Evolutionary conservation across 2,113 vertebrate species (phyloP).

Genomic region (Halcyon malimbica): DNA sequence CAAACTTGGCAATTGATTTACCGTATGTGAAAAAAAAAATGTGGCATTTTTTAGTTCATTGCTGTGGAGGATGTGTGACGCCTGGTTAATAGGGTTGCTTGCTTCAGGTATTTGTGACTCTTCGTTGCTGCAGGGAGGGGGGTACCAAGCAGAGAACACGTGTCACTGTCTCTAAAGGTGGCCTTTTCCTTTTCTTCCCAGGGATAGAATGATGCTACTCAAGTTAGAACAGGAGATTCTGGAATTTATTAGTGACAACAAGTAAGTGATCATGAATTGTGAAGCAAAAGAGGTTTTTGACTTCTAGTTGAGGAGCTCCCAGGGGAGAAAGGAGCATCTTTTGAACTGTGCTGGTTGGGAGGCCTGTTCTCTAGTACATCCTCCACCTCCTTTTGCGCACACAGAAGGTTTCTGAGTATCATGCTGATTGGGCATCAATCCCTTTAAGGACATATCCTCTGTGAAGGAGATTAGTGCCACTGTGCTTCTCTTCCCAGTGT

Average conservation of each 20-base stretch:
- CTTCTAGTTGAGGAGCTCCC: fast-evolving
- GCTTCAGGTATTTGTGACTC: background rate
- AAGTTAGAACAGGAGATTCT: constrained; percentile 99
- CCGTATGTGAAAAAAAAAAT: background rate
- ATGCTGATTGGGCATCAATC: fast-evolving
- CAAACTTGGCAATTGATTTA: background rate
- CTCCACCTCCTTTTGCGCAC: background rate
- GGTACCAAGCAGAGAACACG: background rate
- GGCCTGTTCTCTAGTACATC: background rate
- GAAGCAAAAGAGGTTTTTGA: background rate
- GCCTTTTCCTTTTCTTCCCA: constrained; percentile 61
- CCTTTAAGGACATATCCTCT: background rate
- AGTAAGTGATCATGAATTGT: constrained; percentile 78
- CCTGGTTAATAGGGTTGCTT: background rate
- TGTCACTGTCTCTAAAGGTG: background rate
- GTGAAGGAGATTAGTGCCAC: background rate
- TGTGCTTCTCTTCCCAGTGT: background rate
- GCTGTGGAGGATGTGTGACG: background rate
- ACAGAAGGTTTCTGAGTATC: background rate
- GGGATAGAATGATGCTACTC: constrained; percentile 99
- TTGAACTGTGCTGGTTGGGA: background rate
- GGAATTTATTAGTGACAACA: constrained; percentile 98
- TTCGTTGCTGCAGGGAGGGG: background rate
- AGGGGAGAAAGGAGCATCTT: background rate
- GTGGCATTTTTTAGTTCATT: background rate